Evolutionary conservation across 2,797 vertebrate species (phyloP), one percentile per base, ranked within the genome.

Genomic region (Anas capensis): DNA sequence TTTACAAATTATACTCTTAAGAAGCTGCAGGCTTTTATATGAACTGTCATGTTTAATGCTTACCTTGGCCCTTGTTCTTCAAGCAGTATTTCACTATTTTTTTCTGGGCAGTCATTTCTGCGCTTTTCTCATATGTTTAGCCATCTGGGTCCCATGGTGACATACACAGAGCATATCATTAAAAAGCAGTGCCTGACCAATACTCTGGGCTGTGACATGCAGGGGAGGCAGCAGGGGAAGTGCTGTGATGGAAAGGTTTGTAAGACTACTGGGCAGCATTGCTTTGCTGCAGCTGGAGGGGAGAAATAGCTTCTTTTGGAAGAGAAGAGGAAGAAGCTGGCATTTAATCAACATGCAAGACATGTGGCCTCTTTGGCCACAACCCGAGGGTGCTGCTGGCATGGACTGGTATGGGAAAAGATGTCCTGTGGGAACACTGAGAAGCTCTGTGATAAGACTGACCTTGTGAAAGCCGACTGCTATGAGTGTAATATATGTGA

Each of bases 271-370:
- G 76, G 72, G 49, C 81, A 86, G 36, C 82, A 57, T 18, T 10
- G 6, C 64, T 77, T 77, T 92, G 70, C 70, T 72, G 81, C 65
- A 65, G 42, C 66, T 56, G 42, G 60, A 86, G 46, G 42, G 76
- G 31, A 89, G 36, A 95, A 86, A 76, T 77, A 46, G 12, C 42
- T 92, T 95, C 66, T 51, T 93, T 88, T 85, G 61, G 58, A 95
- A 83, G 33, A 33, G 11, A 82, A 89, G 89, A 83, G 53, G 86
- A 73, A 82, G 24, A 24, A 90, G n/a, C 4, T 92, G 77, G 49
- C 86, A 58, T 94, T 91, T 94, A 91, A 87, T 89, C 66, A 83
- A 36, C 46, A 70, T 54, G 62, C 46, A 85, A 87, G 64, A 84
- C 31, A 89, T 40, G 40, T 42, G 40, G 40, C 14, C 82, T 57